Evolutionary conservation across 2,888 invertebrate species (phyloP).

Genomic region (Orthonevra nobilis): DNA sequence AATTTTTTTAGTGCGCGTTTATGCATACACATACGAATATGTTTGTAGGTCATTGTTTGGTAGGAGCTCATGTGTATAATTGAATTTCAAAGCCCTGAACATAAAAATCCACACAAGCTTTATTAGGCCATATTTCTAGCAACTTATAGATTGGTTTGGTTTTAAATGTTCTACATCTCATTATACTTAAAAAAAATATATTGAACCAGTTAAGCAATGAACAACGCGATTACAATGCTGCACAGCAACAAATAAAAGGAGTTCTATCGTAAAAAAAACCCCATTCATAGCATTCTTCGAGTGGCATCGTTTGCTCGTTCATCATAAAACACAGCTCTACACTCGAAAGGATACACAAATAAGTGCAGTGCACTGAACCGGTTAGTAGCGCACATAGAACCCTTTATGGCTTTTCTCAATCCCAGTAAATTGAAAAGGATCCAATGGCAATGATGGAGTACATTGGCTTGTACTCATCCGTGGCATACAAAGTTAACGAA

Average conservation of each 20-base stretch:
- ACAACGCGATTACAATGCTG: not conserved
- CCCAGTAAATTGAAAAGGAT: slow-evolving; percentile 40
- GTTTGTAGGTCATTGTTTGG: too few relatives aligned
- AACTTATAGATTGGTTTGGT: too few relatives aligned
- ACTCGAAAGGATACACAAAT: slow-evolving; percentile 12
- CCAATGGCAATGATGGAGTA: slow-evolving; percentile 23
- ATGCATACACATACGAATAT: too few relatives aligned
- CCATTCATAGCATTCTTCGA: slow-evolving; percentile 13
- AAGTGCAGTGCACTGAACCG: slow-evolving; percentile 21
- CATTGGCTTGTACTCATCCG: slow-evolving; percentile 9
- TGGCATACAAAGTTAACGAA: slow-evolving; percentile 3
- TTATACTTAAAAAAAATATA: too few relatives aligned
- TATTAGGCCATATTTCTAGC: too few relatives aligned
- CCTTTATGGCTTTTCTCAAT: slow-evolving; percentile 36
- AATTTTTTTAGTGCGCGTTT: too few relatives aligned
- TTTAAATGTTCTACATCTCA: too few relatives aligned
- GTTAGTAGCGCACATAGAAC: not conserved
- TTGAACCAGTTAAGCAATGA: slow-evolving; percentile 7
- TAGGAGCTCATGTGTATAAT: too few relatives aligned
- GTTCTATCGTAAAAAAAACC: slow-evolving; percentile 25
- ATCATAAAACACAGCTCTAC: slow-evolving; percentile 14
- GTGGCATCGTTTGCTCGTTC: slow-evolving; percentile 14
- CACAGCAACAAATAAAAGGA: slow-evolving; percentile 14
- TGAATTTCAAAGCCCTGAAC: too few relatives aligned
- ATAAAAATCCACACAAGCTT: too few relatives aligned